A percentile compares a stretch with the other conserved stretches of the same genome.
phyloP scores from a whole-genome alignment of 2,797 vertebrate species.

The Amazona ochrocephala region DNA sequence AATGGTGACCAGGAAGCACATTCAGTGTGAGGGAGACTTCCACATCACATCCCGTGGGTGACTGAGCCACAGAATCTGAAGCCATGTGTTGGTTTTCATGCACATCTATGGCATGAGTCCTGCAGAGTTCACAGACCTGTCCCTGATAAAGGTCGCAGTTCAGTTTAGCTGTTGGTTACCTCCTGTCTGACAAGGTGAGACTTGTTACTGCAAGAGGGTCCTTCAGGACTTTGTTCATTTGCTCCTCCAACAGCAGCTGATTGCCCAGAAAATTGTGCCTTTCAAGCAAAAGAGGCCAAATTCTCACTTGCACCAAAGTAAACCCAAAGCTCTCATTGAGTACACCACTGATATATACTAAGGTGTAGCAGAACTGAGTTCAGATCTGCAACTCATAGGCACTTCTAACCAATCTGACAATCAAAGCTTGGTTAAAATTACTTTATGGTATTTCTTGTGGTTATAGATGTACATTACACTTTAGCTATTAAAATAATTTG shows the following conservation, averaged over 20 bases:
- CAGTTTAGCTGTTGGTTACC: background rate
- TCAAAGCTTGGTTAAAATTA: background rate
- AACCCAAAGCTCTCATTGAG: background rate
- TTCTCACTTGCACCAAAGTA: background rate
- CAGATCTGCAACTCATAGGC: background rate
- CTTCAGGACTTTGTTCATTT: background rate
- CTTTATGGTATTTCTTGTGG: background rate
- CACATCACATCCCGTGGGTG: background rate
- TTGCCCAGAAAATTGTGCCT: background rate
- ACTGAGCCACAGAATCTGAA: background rate
- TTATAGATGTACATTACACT: background rate
- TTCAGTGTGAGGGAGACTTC: background rate
- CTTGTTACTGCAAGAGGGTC: background rate
- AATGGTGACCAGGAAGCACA: background rate
- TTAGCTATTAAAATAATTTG: background rate
- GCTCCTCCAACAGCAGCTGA: background rate
- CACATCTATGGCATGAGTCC: background rate
- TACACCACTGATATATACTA: background rate
- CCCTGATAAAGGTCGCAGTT: background rate
- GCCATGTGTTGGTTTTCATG: background rate
- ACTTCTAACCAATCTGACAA: background rate
- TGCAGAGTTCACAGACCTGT: background rate
- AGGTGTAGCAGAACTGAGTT: background rate
- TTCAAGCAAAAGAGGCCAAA: background rate
- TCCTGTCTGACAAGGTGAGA: background rate